Evolutionary conservation across 2,113 vertebrate genomes (phyloP).

Genomic region (Psilopsiagon aymara): DNA sequence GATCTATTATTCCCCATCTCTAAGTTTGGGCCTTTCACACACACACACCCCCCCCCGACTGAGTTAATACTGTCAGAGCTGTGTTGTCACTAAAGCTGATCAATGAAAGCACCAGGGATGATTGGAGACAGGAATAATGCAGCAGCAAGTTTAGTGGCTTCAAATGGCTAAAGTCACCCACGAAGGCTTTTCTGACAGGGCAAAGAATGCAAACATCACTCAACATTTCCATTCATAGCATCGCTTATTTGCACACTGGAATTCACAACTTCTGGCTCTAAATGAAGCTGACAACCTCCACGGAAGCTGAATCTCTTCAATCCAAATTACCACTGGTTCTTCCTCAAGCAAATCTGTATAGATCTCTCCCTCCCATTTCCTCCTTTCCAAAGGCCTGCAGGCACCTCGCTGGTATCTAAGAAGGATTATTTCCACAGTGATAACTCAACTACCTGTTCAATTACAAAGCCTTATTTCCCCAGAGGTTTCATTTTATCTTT

Average conservation of each 20-base stretch:
- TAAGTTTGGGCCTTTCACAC: neutral
- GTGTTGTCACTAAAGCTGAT: neutral
- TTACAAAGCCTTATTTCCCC: neutral
- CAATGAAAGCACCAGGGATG: neutral
- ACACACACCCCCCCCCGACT: too few relatives aligned
- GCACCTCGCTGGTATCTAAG: neutral
- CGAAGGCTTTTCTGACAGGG: neutral
- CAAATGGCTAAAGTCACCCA: neutral
- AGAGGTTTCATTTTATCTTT: neutral
- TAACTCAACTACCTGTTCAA: neutral
- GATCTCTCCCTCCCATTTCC: neutral
- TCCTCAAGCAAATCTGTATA: neutral
- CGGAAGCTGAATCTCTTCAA: neutral
- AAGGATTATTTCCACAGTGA: neutral
- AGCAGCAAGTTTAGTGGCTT: neutral
- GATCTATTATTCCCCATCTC: neutral
- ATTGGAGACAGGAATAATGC: fast-evolving
- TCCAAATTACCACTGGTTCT: neutral
- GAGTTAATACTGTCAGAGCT: neutral
- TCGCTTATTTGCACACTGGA: neutral
- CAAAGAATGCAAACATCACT: neutral
- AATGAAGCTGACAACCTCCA: neutral
- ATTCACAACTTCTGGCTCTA: neutral
- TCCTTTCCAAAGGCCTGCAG: neutral
- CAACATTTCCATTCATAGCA: neutral